phyloP scores from a whole-genome alignment of 30 jellyfish, hydroid and myxozoan species.

The Clytia hemisphaerica region DNA sequence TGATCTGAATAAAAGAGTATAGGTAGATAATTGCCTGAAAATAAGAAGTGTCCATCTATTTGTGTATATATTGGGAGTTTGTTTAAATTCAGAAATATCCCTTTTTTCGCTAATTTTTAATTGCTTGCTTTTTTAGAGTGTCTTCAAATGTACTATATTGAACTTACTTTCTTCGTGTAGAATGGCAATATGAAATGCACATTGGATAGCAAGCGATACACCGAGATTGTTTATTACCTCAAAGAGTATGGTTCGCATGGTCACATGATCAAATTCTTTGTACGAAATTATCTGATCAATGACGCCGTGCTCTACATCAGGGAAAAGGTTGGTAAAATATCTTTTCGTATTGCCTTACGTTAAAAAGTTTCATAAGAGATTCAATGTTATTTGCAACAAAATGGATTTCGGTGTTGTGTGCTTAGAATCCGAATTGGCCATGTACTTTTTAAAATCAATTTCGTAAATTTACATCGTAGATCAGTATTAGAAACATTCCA shows the following conservation, averaged over 20 bases:
- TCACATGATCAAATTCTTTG: conserved; percentile 44
- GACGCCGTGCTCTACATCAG: conserved; percentile 63
- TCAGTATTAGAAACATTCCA: neutral
- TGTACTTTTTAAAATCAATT: neutral
- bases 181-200: conserved; percentile 20
- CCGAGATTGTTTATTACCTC: conserved; percentile 61
- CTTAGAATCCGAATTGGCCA: no score
- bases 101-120: no score
- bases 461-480: neutral
- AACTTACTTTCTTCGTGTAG: neutral
- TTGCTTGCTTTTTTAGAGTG: no score
- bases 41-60: no score
- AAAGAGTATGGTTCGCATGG: conserved; percentile 72
- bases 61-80: no score
- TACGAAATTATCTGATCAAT: conserved; percentile 57
- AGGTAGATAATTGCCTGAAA: no score
- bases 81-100: no score
- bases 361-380: neutral
- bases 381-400: no score
- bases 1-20: no score
- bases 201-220: conserved; percentile 57
- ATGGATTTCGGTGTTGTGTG: no score
- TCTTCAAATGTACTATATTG: no score
- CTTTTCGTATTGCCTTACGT: neutral
- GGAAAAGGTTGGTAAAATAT: conserved; percentile 36